These are phyloP conservation scores for Enteromius anoplus DNA, from an alignment of 2,797 vertebrate species.

Conservation along the genomic window DNA sequence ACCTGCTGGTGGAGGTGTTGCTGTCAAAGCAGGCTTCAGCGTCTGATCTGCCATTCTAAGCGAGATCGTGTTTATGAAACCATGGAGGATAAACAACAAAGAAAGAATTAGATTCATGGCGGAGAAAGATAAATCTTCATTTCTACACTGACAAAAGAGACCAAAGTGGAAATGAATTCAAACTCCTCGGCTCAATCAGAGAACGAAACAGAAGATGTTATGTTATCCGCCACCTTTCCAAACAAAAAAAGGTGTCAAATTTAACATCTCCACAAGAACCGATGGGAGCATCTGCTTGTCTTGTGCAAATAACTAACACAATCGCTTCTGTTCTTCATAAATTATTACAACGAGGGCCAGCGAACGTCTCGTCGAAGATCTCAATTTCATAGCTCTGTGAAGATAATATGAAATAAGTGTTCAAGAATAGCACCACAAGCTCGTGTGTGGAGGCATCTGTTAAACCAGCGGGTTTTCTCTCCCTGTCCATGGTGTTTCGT, in stretches of 20 bases:
- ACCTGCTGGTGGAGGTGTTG: conserved; percentile 2
- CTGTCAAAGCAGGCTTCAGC: conserved; percentile 21
- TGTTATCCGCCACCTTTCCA: conserved; percentile 21
- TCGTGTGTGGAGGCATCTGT: conserved; percentile 28
- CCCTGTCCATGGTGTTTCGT: conserved; percentile 56
- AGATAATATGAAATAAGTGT: conserved; percentile 40
- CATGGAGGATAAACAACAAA: conserved; percentile 11
- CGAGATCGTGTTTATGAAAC: conserved; percentile 29
- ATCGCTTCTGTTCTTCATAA: conserved; percentile 43
- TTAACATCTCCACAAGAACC: conserved; percentile 27
- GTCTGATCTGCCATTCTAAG: conserved; percentile 28
- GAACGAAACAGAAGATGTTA: not conserved
- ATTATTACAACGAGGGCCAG: conserved; percentile 43
- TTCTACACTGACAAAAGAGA: conserved; percentile 35
- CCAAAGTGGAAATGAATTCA: conserved; percentile 16
- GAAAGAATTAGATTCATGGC: conserved; percentile 13
- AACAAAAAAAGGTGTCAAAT: conserved; percentile 34
- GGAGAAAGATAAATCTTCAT: conserved; percentile 30
- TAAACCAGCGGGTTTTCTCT: conserved; percentile 42
- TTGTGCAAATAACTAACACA: conserved; percentile 35
- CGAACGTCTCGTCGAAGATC: conserved; percentile 32
- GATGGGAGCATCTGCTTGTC: conserved; percentile 41
- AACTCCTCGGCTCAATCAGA: not conserved
- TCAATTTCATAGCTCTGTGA: conserved; percentile 47
- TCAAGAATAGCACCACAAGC: conserved; percentile 38